phyloP scores from a whole-genome alignment of 2,113 vertebrate species.

The Labrus mixtus region DNA sequence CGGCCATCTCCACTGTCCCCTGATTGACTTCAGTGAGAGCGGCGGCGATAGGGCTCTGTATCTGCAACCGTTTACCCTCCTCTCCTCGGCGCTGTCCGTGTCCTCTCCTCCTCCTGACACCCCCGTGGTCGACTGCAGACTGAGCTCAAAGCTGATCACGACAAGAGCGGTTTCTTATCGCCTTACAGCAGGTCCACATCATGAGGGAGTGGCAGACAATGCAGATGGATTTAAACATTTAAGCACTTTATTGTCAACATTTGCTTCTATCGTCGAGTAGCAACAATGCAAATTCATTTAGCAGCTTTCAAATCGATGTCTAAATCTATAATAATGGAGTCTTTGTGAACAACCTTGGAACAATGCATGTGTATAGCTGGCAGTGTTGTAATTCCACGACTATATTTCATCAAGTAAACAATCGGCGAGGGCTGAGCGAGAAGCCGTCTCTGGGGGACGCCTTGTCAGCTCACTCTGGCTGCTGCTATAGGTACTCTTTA shows the following conservation, averaged over 20 bases:
- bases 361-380: conserved; percentile 15
- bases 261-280: conserved; percentile 27
- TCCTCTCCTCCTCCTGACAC: conserved; percentile 29
- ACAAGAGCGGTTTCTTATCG: conserved; percentile 62
- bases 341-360: conserved; percentile 66
- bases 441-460: conserved; percentile 3
- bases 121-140: conserved; percentile 12
- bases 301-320: conserved; percentile 45
- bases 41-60: neutral
- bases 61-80: conserved; percentile 18
- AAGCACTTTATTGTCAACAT: conserved; percentile 36
- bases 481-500: neutral
- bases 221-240: conserved; percentile 40
- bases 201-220: conserved; percentile 44
- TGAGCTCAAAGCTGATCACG: conserved; percentile 37
- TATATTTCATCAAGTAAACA: conserved; percentile 46
- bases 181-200: conserved; percentile 53
- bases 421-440: conserved; percentile 2
- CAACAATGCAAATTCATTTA: conserved; percentile 60
- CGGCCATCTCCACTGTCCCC: conserved; percentile 61
- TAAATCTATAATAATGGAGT: conserved; percentile 29
- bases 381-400: conserved; percentile 36
- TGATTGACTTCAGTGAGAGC: conserved; percentile 54
- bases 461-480: conserved; percentile 12
- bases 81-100: neutral